Evolutionary conservation across 1,140 invertebrate species (phyloP).

Genomic region (Melitaea cinxia): DNA sequence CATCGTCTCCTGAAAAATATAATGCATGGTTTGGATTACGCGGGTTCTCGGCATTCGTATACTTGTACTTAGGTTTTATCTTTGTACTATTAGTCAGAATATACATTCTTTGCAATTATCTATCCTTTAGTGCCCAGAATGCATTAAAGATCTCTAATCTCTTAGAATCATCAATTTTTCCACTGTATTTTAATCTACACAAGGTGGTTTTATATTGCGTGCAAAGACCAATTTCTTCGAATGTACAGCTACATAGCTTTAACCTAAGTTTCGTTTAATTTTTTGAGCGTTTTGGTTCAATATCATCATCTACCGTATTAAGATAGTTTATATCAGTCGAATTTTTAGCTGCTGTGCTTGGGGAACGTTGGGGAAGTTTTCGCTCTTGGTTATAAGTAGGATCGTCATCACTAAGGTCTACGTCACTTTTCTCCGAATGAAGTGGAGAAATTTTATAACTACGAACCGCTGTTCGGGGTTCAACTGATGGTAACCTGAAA

Average conservation of each 20-base stretch:
- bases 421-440: background rate
- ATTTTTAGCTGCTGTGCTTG: background rate
- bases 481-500: background rate
- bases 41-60: constrained; percentile 1
- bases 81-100: too few species aligned
- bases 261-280: constrained; percentile 9
- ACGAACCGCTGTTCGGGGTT: background rate
- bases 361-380: background rate
- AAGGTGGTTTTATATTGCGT: constrained; percentile 13
- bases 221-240: background rate
- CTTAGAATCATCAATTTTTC: constrained; percentile 5
- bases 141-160: constrained; percentile 13
- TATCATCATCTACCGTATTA: background rate
- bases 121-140: constrained; percentile 10
- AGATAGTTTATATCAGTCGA: background rate
- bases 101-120: background rate
- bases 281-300: constrained; percentile 12
- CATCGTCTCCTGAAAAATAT: constrained; percentile 8
- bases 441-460: background rate
- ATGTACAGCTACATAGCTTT: constrained; percentile 15
- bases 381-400: background rate
- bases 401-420: background rate
- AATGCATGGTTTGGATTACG: constrained; percentile 18
- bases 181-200: constrained; percentile 17
- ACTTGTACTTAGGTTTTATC: background rate